These are phyloP conservation scores for Chamaea fasciata DNA, from an alignment of 2,113 vertebrate species.

Conservation along the genomic window DNA sequence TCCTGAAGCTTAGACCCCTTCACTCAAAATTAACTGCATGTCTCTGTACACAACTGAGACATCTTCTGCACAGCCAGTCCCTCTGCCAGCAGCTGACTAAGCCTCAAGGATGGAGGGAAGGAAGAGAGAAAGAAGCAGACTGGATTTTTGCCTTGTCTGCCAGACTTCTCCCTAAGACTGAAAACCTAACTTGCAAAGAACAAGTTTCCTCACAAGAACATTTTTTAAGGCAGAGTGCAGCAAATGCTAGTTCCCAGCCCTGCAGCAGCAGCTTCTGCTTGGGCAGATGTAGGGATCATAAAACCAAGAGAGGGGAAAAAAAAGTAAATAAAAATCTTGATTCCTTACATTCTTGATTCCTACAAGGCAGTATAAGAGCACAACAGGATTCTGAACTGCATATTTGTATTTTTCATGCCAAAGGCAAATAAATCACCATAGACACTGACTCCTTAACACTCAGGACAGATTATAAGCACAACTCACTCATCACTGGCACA, in stretches of 20 bases:
- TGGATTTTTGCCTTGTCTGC: not conserved
- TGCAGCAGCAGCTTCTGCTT: not conserved
- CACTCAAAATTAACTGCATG: not conserved
- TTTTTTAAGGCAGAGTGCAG: not conserved
- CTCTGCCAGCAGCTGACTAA: not conserved
- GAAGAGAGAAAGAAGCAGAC: not conserved
- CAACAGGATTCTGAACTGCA: not conserved
- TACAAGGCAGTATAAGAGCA: not conserved
- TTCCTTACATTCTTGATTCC: conserved; percentile 7
- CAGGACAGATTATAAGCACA: not conserved
- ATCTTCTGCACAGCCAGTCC: not conserved
- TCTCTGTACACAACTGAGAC: not conserved
- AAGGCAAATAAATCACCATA: conserved; percentile 12
- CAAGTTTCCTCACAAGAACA: not conserved
- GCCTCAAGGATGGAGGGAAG: not conserved
- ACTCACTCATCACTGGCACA: not conserved
- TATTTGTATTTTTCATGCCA: not conserved
- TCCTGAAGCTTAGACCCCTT: not conserved
- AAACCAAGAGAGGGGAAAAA: not conserved
- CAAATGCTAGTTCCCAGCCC: not conserved
- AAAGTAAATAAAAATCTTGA: not conserved
- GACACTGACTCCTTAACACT: not conserved
- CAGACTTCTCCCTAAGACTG: not conserved
- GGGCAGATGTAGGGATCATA: not conserved
- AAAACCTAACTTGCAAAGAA: not conserved